Conservation (phyloP, 2,113 vertebrate species). For the Maccullochella peelii region DNA sequence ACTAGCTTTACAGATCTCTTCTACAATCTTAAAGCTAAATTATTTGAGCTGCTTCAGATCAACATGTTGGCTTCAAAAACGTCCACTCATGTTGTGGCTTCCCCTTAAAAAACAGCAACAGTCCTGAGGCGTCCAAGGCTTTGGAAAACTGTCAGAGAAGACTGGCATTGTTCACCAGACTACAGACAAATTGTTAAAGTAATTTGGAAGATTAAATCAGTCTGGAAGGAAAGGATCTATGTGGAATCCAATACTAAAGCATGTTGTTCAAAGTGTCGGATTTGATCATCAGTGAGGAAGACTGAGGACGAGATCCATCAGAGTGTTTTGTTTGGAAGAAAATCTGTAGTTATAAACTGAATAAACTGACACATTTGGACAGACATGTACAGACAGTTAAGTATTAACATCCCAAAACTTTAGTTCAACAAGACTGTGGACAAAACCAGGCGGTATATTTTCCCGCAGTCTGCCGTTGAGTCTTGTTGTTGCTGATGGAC, state of each 20-base stretch:
- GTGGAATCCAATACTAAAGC: constrained; percentile 23
- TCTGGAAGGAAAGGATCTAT: constrained; percentile 22
- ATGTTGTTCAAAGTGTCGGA: constrained; percentile 4
- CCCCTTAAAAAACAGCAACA: neutral
- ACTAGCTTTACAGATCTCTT: neutral
- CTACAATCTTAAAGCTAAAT: constrained; percentile 9
- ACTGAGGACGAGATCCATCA: neutral
- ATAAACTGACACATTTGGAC: constrained; percentile 34
- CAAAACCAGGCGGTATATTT: constrained; percentile 13
- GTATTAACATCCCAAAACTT: constrained; percentile 16
- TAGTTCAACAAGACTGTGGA: constrained; percentile 22
- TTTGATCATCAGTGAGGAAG: constrained; percentile 1
- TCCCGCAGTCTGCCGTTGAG: constrained; percentile 24
- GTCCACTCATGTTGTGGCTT: neutral
- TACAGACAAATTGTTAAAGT: constrained; percentile 33
- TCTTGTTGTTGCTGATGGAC: constrained; percentile 50
- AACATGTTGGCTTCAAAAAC: neutral
- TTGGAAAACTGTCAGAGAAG: constrained; percentile 24
- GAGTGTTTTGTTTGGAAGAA: neutral
- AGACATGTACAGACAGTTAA: constrained; percentile 1
- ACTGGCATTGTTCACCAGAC: constrained; percentile 25
- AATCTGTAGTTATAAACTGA: constrained; percentile 3
- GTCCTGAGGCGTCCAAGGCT: neutral
- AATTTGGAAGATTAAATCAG: constrained; percentile 36
- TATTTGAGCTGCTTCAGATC: constrained; percentile 6